These are phyloP conservation scores for Xerus inauris DNA, from an alignment of 2,113 vertebrate species.

Conservation along the genomic window DNA sequence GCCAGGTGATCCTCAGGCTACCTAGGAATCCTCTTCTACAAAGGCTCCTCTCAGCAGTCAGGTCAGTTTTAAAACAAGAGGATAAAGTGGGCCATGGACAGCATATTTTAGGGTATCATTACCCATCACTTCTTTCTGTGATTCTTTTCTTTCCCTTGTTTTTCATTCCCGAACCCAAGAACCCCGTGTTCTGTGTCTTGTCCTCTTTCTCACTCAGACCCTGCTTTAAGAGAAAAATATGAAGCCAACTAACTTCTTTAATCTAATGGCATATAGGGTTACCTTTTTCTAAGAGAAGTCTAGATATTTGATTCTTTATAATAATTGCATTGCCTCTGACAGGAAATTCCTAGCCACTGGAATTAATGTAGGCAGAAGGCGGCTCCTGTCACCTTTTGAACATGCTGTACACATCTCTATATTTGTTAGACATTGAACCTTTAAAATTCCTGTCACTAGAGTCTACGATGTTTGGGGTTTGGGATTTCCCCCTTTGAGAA, in stretches of 20 bases:
- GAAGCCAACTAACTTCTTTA: not conserved
- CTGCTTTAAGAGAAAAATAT: not conserved
- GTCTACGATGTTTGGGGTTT: not conserved
- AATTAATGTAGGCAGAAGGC: not conserved
- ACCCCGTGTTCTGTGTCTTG: not conserved
- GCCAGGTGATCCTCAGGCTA: not conserved
- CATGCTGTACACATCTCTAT: not conserved
- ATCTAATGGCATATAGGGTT: not conserved
- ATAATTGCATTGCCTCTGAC: not conserved
- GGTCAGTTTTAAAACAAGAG: conserved; percentile 58
- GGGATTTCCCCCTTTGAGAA: not conserved
- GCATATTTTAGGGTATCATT: not conserved
- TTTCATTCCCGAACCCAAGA: not conserved
- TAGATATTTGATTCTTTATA: not conserved
- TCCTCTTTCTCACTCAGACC: not conserved
- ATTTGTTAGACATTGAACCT: not conserved
- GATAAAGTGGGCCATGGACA: not conserved
- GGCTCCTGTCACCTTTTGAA: not conserved
- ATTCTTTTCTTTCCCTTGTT: not conserved
- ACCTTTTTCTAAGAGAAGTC: not conserved
- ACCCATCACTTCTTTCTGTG: not conserved
- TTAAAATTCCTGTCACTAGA: not conserved
- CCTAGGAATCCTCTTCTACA: not conserved
- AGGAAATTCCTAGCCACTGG: not conserved
- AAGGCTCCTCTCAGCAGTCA: not conserved